Conservation (phyloP, 92 coral and sea anemone genomes). For the Blastomussa wellsi region DNA sequence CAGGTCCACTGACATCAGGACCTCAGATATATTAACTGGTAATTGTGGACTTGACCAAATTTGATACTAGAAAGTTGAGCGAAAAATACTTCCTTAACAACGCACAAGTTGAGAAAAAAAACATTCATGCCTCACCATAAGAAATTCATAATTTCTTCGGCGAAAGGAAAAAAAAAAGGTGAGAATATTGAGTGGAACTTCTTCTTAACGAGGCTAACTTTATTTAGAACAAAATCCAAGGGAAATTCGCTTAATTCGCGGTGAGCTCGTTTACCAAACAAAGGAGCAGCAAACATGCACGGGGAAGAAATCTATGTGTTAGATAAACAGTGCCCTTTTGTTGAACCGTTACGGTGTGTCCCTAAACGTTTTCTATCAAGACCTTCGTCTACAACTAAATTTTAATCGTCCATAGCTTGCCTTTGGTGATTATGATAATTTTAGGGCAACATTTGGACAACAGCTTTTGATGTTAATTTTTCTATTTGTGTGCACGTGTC, state of each 20-base stretch:
- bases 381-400: background rate
- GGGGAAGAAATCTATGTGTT: background rate
- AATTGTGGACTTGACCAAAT: background rate
- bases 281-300: background rate
- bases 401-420: background rate
- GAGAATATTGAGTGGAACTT: background rate
- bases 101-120: background rate
- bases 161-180: background rate
- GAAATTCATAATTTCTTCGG: background rate
- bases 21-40: background rate
- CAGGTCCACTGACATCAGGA: too few relatives aligned
- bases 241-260: background rate
- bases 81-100: background rate
- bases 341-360: background rate
- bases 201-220: background rate
- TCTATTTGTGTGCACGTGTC: background rate
- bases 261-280: background rate
- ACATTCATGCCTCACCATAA: background rate
- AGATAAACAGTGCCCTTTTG: background rate
- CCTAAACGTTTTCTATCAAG: background rate
- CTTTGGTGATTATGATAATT: slow-evolving; percentile 1
- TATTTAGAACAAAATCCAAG: background rate
- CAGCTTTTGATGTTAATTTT: slow-evolving; percentile 5
- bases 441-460: background rate
- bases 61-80: background rate